A percentile compares a stretch with the other conserved stretches of the same genome.
Conservation (phyloP, 2,113 vertebrate species). For the zebrafish (Danio rerio) region GRCz12tu NC_133197.1:23187001-23187500, state of each 20-base stretch:
- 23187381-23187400: slow-evolving; percentile 50
- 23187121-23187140: slow-evolving; percentile 69
- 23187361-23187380: slow-evolving; percentile 55
- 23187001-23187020: slow-evolving; percentile 3
- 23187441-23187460: slow-evolving; percentile 49
- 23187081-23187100: slow-evolving; percentile 47
- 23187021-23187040: slow-evolving; percentile 33
- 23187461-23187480: slow-evolving; percentile 36
- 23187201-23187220: slow-evolving; percentile 67
- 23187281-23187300: slow-evolving; percentile 74
- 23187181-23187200: slow-evolving; percentile 79
- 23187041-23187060: slow-evolving; percentile 41
- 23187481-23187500: neutral
- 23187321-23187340: slow-evolving; percentile 77
- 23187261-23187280: slow-evolving; percentile 69
- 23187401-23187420: slow-evolving; percentile 52
- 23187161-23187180: slow-evolving; percentile 71
- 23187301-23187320: slow-evolving; percentile 71
- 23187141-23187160: slow-evolving; percentile 80
- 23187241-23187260: slow-evolving; percentile 63
- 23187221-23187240: slow-evolving; percentile 44
- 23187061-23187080: slow-evolving; percentile 37
- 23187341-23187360: slow-evolving; percentile 40
- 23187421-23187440: neutral
- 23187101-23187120: slow-evolving; percentile 75